A percentile compares a stretch with the other conserved stretches of the same genome.
These are phyloP conservation scores for Natrix natrix DNA, from an alignment of 2,797 vertebrate genomes.

Conservation along the genomic window DNA sequence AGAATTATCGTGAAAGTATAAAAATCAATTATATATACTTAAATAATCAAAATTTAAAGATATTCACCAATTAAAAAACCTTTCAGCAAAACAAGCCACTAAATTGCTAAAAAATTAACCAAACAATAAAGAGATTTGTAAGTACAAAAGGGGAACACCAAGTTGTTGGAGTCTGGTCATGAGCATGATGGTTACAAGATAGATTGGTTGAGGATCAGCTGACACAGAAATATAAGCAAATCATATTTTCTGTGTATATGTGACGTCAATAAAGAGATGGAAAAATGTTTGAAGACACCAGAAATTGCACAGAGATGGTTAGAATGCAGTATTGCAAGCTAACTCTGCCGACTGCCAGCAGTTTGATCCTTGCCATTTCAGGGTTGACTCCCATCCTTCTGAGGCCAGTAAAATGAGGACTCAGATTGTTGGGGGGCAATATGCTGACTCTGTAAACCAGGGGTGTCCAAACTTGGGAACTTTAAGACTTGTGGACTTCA, in stretches of 20 bases:
- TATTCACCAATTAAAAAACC: background rate
- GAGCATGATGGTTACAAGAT: background rate
- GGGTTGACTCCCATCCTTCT: background rate
- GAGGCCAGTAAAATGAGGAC: background rate
- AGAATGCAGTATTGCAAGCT: background rate
- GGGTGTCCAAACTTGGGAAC: too few species aligned
- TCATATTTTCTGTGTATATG: background rate
- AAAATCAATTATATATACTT: background rate
- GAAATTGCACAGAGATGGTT: background rate
- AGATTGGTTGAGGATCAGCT: background rate
- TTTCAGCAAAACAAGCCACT: background rate
- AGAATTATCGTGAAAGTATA: background rate
- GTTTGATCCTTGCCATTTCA: background rate
- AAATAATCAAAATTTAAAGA: background rate
- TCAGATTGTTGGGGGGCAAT: background rate
- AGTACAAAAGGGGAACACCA: background rate
- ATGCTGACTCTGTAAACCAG: background rate
- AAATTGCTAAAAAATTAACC: background rate
- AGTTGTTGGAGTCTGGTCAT: background rate
- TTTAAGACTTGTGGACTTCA: too few species aligned
- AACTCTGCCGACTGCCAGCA: background rate
- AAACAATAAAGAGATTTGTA: background rate
- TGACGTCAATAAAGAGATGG: background rate
- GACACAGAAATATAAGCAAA: fast-evolving
- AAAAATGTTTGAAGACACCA: background rate